Base-by-base conservation (phyloP, 2,113 vertebrate species). In the Opisthocomus hoazin region DNA sequence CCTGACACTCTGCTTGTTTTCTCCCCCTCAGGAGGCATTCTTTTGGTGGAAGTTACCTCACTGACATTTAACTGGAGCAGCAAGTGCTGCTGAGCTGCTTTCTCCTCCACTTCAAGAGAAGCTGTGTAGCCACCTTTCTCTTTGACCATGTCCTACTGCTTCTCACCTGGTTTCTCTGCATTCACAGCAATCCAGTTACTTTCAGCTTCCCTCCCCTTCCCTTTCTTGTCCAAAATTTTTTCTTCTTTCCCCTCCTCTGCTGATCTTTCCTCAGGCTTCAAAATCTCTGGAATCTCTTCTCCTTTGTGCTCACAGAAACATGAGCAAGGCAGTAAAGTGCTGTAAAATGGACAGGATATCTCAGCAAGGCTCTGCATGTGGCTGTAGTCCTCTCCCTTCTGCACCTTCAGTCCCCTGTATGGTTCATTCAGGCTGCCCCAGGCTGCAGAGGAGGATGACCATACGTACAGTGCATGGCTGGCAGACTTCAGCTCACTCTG, bases 1-100 rank as follows among this genome's bases (percentile, higher is more conserved):
- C 53, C 92, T 89, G 87, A 95, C 94, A 96, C 53, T 92, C 86
- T 79, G 77, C 92, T 94, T 93, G 84, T 93, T 95, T 95, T 89
- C 69, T 89, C 19, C 57, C 73, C 37, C 87, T 91, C 73, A 94
- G 91, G 92, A 96, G 74, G n/a, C 92, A 61, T 94, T 96, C 77
- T 95, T 95, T 78, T 79, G 65, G 89, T 94, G 77, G 84, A 96
- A 89, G 77, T 70, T 87, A 84, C 84, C 58, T 96, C 30, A 4
- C 77, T 92, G 80, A 96, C 70, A 76, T 85, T 94, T 92, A 91
- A 89, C 73, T 89, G 75, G 78, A 92, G 77, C 53, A 70, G 77
- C 53, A 91, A 96, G 30, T 27, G 39, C 48, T 79, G 61, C 69
- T 71, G 46, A 84, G 83, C 58, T 74, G 37, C 79, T 45, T 87